phyloP scores from a whole-genome alignment of 2,888 invertebrate species.

The Catonia carolina region DNA sequence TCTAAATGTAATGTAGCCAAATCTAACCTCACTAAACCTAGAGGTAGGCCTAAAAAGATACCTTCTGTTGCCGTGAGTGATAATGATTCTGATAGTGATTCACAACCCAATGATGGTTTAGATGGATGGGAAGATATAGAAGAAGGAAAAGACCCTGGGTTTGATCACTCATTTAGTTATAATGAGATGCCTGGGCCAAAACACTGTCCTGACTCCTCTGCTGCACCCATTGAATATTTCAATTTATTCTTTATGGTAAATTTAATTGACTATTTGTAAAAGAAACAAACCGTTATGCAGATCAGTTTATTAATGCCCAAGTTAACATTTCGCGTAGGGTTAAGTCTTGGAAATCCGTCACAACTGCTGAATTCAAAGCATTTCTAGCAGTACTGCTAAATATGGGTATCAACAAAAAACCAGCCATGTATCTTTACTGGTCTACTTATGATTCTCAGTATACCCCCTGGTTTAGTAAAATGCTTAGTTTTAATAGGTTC shows the following conservation, averaged over 20 bases:
- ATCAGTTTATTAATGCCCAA: background rate
- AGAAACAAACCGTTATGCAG: slow-evolving; percentile 1
- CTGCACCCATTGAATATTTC: background rate
- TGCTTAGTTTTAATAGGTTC: slow-evolving; percentile 8
- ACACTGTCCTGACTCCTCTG: background rate
- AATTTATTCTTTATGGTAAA: too few species aligned
- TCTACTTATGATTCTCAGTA: slow-evolving; percentile 1
- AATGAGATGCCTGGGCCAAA: background rate
- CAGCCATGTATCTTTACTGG: slow-evolving; percentile 8
- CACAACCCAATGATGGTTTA: too few species aligned
- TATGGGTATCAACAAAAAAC: slow-evolving; percentile 17
- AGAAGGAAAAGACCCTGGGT: background rate
- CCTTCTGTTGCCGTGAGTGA: too few species aligned
- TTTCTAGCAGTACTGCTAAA: slow-evolving; percentile 13
- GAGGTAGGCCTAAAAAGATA: too few species aligned
- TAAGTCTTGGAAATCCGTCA: background rate
- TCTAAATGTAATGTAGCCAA: too few species aligned
- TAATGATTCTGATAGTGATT: too few species aligned
- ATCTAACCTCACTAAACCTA: too few species aligned
- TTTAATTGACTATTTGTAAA: background rate
- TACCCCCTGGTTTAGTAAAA: slow-evolving; percentile 15
- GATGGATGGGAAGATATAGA: too few species aligned
- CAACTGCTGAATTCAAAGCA: slow-evolving; percentile 11
- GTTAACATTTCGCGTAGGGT: background rate
- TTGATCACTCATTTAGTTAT: background rate